Evolutionary conservation across 2,113 vertebrate genomes (phyloP), one percentile per base, ranked within the genome.

Genomic region (Stomatorhinus ivindoensis): DNA sequence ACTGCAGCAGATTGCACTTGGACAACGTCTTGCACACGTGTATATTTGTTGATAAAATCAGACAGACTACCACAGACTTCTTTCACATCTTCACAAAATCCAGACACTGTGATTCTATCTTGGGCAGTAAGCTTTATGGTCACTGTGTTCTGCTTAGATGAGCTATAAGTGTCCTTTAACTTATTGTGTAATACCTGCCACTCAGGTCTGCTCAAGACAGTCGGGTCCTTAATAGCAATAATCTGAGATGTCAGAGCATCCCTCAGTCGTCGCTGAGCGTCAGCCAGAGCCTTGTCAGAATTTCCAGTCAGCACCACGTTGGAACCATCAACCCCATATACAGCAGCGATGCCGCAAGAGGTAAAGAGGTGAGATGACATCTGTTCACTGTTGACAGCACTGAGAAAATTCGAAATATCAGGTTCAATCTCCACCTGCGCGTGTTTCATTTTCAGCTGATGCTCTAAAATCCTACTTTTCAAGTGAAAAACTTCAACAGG

Each of bases 391-490:
- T 97, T 91, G 1, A 94, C 90, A 8, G 1, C 19, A 46, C 21
- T 92, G 13, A 99, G 93, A 90, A 97, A 99, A 3, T 90, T 87
- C 6, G 95, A 88, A 58, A 98, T 35, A 48, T 91, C 83, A 9
- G 46, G 53, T 11, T 95, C 21, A 1, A 96, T 0, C 2, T 86
- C 44, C 44, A 97, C 17, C 0, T 17, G 35, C 61, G 94, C 95
- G 47, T 87, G 86, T 27, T 87, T 92, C 91, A 97, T 92, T 0
- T 4, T 10, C 9, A 91, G 0, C 0, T 92, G 51, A 27, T 15
- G 95, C 89, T 97, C 95, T 17, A 95, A 90, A 88, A 99, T 92
- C 87, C 96, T 94, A 46, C 92, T 87, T 91, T 97, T 97, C 0
- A 94, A 87, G 91, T 93, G 89, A 86, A 89, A 94, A 13, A 97